These are phyloP conservation scores for Polyommatus iphigenia DNA, from an alignment of 2,888 invertebrate species.

Conservation along the genomic window DNA sequence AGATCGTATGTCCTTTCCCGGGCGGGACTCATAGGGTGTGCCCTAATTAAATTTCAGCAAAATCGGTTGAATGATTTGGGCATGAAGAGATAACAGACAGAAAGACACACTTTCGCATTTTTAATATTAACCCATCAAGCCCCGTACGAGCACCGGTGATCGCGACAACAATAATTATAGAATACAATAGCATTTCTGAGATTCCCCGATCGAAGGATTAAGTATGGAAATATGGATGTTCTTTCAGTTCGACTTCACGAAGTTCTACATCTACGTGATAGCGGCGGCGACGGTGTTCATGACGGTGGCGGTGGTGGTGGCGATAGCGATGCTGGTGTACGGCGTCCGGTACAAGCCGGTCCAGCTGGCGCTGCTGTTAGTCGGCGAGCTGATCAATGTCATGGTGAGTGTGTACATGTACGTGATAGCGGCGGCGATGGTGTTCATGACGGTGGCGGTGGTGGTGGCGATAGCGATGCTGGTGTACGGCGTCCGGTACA, in stretches of 20 bases:
- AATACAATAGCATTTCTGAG: too few species aligned
- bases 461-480: constrained; percentile 39
- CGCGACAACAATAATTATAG: too few species aligned
- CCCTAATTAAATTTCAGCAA: too few species aligned
- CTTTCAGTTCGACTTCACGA: constrained; percentile 59
- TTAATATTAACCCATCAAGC: too few species aligned
- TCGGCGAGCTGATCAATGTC: constrained; percentile 45
- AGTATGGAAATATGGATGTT: not conserved
- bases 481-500: constrained; percentile 37
- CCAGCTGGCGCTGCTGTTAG: constrained; percentile 39
- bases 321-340: constrained; percentile 40
- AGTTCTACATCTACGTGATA: constrained; percentile 48
- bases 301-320: constrained; percentile 37
- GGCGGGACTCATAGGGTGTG: too few species aligned
- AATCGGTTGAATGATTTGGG: too few species aligned
- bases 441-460: constrained; percentile 42
- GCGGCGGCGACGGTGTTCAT: constrained; percentile 44
- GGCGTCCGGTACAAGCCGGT: constrained; percentile 40
- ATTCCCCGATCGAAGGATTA: too few species aligned
- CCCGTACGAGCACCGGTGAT: too few species aligned
- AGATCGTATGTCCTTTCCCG: too few species aligned
- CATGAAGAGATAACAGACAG: too few species aligned
- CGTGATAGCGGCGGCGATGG: constrained; percentile 45
- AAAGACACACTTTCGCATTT: too few species aligned
- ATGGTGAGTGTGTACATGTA: constrained; percentile 46